Percentiles rank a stretch among this genome's conserved stretches.
These are phyloP conservation scores for Phenganax subtilis DNA, from an alignment of 92 coral and sea anemone species.

Conservation along the genomic window DNA sequence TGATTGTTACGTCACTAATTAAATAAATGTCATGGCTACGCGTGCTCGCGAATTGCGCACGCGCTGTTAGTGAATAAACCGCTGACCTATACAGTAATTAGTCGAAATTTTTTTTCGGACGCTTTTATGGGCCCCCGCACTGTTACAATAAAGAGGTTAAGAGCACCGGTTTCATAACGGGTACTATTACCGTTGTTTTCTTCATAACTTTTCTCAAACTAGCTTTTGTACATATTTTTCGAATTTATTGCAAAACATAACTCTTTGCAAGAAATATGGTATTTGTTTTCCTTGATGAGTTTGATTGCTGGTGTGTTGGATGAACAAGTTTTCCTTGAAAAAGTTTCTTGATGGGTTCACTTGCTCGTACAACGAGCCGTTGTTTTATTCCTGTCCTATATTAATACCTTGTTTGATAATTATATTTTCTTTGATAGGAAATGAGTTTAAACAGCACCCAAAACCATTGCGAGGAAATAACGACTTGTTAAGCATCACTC, in stretches of 20 bases:
- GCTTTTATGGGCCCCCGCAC: too few relatives aligned
- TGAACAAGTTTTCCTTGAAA: not conserved
- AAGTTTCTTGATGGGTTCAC: too few relatives aligned
- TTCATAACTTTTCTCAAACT: too few relatives aligned
- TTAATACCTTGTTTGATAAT: not conserved
- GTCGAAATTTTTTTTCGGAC: too few relatives aligned
- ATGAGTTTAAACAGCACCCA: slow-evolving; percentile 72
- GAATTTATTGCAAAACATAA: too few relatives aligned
- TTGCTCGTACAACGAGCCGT: not conserved
- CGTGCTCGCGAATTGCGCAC: slow-evolving; percentile 20
- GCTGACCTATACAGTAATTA: too few relatives aligned
- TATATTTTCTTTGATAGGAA: slow-evolving; percentile 49
- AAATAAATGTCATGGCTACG: not conserved
- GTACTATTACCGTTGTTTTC: too few relatives aligned
- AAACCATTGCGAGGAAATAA: slow-evolving; percentile 79
- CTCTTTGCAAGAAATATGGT: too few relatives aligned
- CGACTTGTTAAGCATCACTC: slow-evolving; percentile 74
- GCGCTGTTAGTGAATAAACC: not conserved
- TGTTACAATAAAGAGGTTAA: too few relatives aligned
- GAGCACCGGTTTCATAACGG: too few relatives aligned
- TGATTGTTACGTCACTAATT: slow-evolving; percentile 25
- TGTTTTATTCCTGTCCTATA: not conserved
- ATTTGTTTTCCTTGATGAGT: slow-evolving; percentile 1
- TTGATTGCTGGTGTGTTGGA: not conserved
- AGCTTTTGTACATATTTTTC: too few relatives aligned